Conservation (phyloP, 2,113 vertebrate species). For the Psettodes erumei region DNA sequence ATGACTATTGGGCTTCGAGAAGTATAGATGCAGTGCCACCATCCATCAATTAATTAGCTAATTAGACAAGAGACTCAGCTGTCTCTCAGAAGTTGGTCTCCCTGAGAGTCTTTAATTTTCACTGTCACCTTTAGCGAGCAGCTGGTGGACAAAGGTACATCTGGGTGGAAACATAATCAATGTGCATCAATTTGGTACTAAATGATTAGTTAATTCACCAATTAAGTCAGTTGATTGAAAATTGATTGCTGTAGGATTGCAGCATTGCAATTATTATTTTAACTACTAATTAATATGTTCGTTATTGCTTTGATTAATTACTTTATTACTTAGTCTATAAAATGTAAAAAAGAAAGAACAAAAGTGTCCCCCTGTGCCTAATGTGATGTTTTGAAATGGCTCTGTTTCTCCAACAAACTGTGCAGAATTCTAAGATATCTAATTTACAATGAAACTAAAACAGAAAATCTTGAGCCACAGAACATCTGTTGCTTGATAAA, state of each 20-base stretch:
- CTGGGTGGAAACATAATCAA: not conserved
- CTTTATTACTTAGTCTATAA: not conserved
- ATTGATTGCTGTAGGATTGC: not conserved
- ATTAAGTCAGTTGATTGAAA: conserved; percentile 4
- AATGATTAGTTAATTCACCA: conserved; percentile 19
- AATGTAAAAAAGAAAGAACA: not conserved
- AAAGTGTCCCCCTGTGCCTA: too few relatives aligned
- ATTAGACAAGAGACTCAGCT: not conserved
- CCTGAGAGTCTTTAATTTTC: not conserved
- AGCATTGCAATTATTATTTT: conserved; percentile 8
- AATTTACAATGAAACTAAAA: not conserved
- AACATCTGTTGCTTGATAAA: too few relatives aligned
- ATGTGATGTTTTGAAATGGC: not conserved
- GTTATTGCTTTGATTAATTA: not conserved
- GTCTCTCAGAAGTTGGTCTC: not conserved
- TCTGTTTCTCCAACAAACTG: not conserved
- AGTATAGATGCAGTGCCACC: not conserved
- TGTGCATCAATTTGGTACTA: conserved; percentile 1
- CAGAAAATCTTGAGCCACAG: not conserved
- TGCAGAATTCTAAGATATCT: not conserved
- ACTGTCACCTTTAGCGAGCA: conserved; percentile 8
- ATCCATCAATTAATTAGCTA: conserved; percentile 1
- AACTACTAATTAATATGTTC: fast-evolving
- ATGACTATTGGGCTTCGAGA: conserved; percentile 33
- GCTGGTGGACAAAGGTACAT: not conserved